These are phyloP conservation scores for Pempheris klunzingeri DNA, from an alignment of 2,797 vertebrate species.

Conservation along the genomic window DNA sequence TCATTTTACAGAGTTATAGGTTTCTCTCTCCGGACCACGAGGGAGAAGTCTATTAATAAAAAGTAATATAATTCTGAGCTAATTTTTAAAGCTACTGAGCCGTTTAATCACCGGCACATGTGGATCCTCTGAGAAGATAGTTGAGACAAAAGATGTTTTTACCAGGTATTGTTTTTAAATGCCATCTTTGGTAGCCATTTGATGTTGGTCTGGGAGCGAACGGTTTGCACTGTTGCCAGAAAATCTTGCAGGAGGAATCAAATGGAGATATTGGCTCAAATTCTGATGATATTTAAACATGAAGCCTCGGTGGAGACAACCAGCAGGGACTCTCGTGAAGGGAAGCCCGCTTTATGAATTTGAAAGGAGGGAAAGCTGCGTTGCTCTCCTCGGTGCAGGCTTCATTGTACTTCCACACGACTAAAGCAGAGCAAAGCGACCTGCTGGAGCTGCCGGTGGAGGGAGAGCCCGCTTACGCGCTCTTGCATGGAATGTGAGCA, in stretches of 20 bases:
- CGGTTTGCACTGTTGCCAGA: conserved; percentile 20
- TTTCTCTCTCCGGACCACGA: conserved; percentile 52
- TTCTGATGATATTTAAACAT: conserved; percentile 36
- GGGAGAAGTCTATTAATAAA: conserved; percentile 76
- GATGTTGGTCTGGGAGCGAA: conserved; percentile 5
- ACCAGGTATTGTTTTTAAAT: conserved; percentile 44
- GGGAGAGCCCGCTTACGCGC: background rate
- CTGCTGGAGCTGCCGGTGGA: conserved; percentile 11
- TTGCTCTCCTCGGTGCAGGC: conserved; percentile 11
- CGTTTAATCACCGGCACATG: conserved; percentile 75
- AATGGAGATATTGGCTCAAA: conserved; percentile 36
- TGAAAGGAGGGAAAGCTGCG: conserved; percentile 37
- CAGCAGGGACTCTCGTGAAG: conserved; percentile 6
- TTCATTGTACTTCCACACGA: conserved; percentile 12
- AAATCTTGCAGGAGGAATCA: conserved; percentile 1
- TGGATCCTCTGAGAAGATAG: conserved; percentile 57
- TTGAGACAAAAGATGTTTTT: conserved; percentile 50
- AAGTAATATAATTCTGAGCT: conserved; percentile 71
- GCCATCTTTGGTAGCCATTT: conserved; percentile 2
- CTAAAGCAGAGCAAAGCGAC: conserved; percentile 16
- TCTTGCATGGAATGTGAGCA: conserved; percentile 5
- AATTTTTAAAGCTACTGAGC: conserved; percentile 74
- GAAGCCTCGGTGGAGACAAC: conserved; percentile 26
- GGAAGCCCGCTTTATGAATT: conserved; percentile 37
- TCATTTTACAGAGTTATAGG: conserved; percentile 70